Percentiles rank a stretch among this genome's conserved stretches.
Conservation (phyloP, 2,888 invertebrate genomes). For the Dioctria linearis region DNA sequence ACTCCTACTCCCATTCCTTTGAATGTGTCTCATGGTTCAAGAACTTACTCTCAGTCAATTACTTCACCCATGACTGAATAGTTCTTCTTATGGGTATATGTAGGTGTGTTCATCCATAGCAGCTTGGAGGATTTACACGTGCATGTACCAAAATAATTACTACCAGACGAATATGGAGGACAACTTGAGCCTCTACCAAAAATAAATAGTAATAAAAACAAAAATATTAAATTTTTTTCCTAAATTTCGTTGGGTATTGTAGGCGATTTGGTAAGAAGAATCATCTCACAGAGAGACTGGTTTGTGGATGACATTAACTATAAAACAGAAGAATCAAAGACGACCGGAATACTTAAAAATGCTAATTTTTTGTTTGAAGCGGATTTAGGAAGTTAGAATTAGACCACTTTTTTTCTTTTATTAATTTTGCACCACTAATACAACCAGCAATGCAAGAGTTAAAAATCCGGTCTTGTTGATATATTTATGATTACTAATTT, state of each 20-base stretch:
- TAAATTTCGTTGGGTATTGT: neutral
- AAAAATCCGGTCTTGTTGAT: too few species aligned
- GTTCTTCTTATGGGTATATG: too few species aligned
- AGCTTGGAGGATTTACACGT: constrained; percentile 65
- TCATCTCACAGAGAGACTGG: too few species aligned
- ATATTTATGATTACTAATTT: too few species aligned
- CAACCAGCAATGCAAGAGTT: too few species aligned
- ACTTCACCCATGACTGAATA: too few species aligned
- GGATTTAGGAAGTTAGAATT: constrained; percentile 65
- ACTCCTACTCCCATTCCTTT: too few species aligned
- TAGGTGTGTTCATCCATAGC: constrained; percentile 65
- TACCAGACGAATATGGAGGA: constrained; percentile 80
- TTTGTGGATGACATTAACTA: constrained; percentile 62
- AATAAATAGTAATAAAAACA: constrained; percentile 38
- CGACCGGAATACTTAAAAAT: constrained; percentile 60
- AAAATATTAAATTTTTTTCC: too few species aligned
- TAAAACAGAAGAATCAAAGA: constrained; percentile 63
- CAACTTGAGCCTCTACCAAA: constrained; percentile 72
- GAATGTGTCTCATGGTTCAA: too few species aligned
- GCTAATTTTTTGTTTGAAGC: constrained; percentile 64
- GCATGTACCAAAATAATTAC: constrained; percentile 74
- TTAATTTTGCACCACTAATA: too few species aligned
- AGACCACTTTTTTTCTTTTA: constrained; percentile 59
- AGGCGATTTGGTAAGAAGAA: neutral
- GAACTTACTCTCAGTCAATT: too few species aligned